Base-by-base conservation (phyloP, 2,888 invertebrate species). In the Meloe dianella region DNA sequence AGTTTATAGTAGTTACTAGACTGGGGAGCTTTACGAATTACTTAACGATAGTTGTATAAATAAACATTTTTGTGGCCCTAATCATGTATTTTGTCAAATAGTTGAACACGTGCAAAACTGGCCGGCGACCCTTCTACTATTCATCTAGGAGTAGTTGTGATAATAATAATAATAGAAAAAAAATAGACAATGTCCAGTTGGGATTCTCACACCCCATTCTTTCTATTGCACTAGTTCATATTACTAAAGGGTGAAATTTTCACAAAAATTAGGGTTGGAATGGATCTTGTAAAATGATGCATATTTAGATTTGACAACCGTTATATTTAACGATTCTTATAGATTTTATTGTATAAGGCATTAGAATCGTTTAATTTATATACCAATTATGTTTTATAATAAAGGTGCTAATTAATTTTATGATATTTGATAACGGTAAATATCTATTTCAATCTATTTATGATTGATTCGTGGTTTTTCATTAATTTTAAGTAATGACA, bases 61-160 rank as follows among this genome's bases (percentile, higher is more conserved):
- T 41, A 41, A 41, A 41, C 41, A 41, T 41, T 41, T n/a, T 41
- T 41, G 17, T 24, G 51, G 51, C 51, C 10, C 24, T 51, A 51
- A 51, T 51, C 22, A 51, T 51, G 12, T 12, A 14, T 22, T 51
- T 12, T 51, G 24, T 51, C 22, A 24, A 51, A 51, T 4, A 54
- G 24, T 27, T 24, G 54, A 54, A 54, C 54, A 54, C 54, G 54
- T 54, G 54, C 54, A 54, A 54, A 54, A 54, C 54, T 54, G 27
- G 54, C 54, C n/a, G n/a, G 27, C 54, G n/a, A 54, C 54, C 54
- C 24, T 22, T 24, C 54, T n/a, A 54, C 24, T 54, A 54, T 54
- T 54, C 54, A 51, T 22, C 22, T 51, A 51, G 51, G 10, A 10
- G 27, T 24, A 27, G 22, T 51, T 7, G 2, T 14, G 22, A 22